Conservation (phyloP, 1,140 invertebrate species). For the Hypothenemus hampei region DNA sequence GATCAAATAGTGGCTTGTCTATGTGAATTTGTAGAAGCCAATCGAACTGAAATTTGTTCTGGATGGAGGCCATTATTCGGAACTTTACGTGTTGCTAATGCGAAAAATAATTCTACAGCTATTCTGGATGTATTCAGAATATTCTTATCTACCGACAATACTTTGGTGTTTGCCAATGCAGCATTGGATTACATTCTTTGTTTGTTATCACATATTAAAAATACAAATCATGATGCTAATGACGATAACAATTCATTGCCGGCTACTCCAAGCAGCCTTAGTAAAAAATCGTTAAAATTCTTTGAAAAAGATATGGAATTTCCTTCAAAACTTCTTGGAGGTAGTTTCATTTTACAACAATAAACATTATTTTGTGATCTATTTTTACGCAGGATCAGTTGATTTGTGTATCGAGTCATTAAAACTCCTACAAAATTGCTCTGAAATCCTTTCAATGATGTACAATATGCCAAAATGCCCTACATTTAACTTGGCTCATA, state of each 20-base stretch:
- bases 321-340: conserved; percentile 24
- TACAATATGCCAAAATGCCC: conserved; percentile 92
- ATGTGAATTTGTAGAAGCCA: conserved; percentile 92
- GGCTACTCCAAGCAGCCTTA: conserved; percentile 11
- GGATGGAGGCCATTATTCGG: conserved; percentile 92
- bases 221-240: conserved; percentile 43
- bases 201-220: conserved; percentile 67
- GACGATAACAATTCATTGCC: conserved; percentile 11
- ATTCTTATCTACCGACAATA: conserved; percentile 87
- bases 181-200: conserved; percentile 90
- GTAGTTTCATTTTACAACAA: not conserved
- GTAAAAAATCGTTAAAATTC: conserved; percentile 21
- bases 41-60: conserved; percentile 84
- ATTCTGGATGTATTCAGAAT: conserved; percentile 90
- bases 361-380: not conserved
- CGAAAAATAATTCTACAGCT: conserved; percentile 61
- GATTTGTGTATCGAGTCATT: conserved; percentile 81
- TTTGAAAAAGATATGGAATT: conserved; percentile 30
- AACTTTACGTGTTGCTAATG: conserved; percentile 75
- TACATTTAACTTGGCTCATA: conserved; percentile 83
- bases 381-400: conserved; percentile 34
- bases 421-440: conserved; percentile 79
- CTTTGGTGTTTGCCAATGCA: conserved; percentile 88
- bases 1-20: conserved; percentile 90
- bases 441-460: conserved; percentile 83